These are phyloP conservation scores for Channallabes apus DNA, from an alignment of 2,797 vertebrate species.

Conservation along the genomic window DNA sequence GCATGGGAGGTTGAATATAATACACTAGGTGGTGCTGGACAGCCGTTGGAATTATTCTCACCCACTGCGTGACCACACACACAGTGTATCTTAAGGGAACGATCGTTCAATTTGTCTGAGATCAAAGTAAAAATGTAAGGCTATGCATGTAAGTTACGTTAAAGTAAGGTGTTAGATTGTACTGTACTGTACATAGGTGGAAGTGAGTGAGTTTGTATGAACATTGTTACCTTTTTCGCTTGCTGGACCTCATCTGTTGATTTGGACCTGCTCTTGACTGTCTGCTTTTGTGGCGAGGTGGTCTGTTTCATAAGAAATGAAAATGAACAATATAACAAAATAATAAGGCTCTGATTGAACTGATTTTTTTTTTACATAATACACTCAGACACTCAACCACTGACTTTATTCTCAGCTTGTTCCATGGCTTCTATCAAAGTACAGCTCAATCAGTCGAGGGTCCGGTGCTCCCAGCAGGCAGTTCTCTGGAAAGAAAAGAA, in stretches of 20 bases:
- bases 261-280: slow-evolving; percentile 68
- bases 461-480: slow-evolving; percentile 1
- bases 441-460: slow-evolving; percentile 15
- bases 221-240: slow-evolving; percentile 68
- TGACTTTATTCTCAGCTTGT: slow-evolving; percentile 54
- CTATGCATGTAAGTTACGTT: too few species aligned
- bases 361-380: not conserved
- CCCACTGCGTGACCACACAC: not conserved
- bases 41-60: slow-evolving; percentile 26
- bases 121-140: not conserved
- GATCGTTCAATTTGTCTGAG: not conserved
- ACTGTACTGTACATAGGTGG: not conserved
- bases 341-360: too few species aligned
- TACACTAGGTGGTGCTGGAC: slow-evolving; percentile 59
- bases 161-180: not conserved
- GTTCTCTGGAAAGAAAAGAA: slow-evolving; percentile 33
- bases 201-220: not conserved
- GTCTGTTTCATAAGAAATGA: slow-evolving; percentile 45
- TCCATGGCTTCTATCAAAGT: slow-evolving; percentile 48
- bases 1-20: slow-evolving; percentile 1
- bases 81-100: not conserved
- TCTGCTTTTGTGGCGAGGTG: slow-evolving; percentile 68
- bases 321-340: not conserved
- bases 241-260: slow-evolving; percentile 71
- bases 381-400: slow-evolving; percentile 1